phyloP scores from a whole-genome alignment of 2,113 vertebrate genomes.

The Mystacornis crossleyi region DNA sequence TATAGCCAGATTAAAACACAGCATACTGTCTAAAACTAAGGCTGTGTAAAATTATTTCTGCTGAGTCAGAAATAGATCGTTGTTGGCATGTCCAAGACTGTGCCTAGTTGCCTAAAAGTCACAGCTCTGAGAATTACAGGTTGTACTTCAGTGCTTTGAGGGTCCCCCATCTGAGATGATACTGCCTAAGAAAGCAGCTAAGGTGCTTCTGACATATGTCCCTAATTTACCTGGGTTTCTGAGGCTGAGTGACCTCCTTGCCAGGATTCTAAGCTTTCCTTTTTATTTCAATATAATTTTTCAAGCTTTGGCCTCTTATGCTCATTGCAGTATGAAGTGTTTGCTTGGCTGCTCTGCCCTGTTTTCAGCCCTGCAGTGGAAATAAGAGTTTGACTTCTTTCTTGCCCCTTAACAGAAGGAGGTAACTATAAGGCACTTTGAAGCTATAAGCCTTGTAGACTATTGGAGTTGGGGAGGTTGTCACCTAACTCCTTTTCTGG shows the following conservation, averaged over 20 bases:
- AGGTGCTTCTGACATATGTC: background rate
- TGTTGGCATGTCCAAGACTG: background rate
- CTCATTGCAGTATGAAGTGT: background rate
- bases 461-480: background rate
- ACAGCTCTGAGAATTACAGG: rapidly evolving
- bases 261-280: background rate
- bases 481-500: background rate
- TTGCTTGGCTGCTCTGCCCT: background rate
- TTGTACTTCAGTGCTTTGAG: background rate
- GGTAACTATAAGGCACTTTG: background rate
- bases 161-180: background rate
- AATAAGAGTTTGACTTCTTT: background rate
- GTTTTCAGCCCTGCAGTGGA: background rate
- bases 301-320: background rate
- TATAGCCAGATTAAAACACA: background rate
- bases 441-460: background rate
- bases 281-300: background rate
- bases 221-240: background rate
- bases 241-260: background rate
- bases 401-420: background rate
- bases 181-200: background rate
- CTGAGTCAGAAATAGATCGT: background rate
- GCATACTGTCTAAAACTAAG: background rate
- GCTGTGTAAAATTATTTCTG: background rate
- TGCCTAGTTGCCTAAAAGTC: background rate